These are phyloP conservation scores for Delichon dasypus DNA, from an alignment of 2,797 vertebrate genomes.

Conservation along the genomic window DNA sequence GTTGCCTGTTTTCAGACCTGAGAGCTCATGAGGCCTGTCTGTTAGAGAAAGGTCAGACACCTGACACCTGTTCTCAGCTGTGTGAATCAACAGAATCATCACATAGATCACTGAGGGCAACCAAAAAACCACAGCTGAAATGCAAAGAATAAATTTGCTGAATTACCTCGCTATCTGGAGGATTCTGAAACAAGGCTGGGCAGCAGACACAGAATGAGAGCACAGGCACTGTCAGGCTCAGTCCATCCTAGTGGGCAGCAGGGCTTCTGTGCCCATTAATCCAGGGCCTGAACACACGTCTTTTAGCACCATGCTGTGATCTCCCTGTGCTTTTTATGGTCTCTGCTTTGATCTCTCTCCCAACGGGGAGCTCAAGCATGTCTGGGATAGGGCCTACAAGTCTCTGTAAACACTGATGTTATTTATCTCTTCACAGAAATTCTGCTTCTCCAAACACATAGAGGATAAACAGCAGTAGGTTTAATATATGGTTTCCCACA, in stretches of 20 bases:
- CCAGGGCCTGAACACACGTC: fast-evolving
- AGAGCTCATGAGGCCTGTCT: background rate
- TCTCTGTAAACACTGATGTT: background rate
- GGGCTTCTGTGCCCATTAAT: background rate
- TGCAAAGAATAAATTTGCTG: background rate
- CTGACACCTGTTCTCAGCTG: fast-evolving
- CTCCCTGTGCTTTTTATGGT: background rate
- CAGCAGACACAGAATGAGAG: background rate
- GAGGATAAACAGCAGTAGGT: background rate
- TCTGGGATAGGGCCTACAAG: background rate
- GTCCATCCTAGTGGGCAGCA: fast-evolving
- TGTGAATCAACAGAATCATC: background rate
- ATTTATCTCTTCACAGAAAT: background rate
- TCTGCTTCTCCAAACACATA: background rate
- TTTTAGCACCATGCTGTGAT: background rate
- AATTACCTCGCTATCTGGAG: fast-evolving
- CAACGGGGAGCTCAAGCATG: background rate
- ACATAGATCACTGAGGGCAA: background rate
- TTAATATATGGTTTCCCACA: background rate
- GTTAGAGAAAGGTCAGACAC: background rate
- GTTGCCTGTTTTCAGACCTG: background rate
- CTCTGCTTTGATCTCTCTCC: background rate
- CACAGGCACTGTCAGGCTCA: background rate
- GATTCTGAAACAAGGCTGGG: background rate
- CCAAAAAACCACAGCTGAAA: background rate